These are phyloP conservation scores for Tinamus guttatus DNA, from an alignment of 2,113 vertebrate genomes.

Conservation along the genomic window DNA sequence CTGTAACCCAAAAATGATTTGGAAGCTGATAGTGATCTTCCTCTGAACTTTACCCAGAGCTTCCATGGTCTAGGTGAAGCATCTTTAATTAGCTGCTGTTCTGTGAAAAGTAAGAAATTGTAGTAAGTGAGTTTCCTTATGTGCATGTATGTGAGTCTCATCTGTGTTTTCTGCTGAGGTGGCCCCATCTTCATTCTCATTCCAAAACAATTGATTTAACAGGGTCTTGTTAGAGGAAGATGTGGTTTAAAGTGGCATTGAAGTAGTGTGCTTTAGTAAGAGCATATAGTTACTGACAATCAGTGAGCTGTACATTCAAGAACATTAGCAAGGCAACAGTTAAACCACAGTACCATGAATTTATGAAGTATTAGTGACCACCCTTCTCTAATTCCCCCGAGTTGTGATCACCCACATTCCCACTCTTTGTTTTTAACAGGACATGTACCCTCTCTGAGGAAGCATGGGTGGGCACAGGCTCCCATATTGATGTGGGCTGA, in stretches of 20 bases:
- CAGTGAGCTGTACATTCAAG: not conserved
- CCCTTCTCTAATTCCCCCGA: not conserved
- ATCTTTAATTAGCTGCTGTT: not conserved
- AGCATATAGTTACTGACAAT: not conserved
- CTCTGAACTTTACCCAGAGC: not conserved
- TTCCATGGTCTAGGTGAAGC: not conserved
- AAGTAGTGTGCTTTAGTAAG: not conserved
- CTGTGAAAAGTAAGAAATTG: not conserved
- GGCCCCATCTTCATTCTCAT: not conserved
- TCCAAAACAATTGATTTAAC: not conserved
- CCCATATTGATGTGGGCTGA: not conserved
- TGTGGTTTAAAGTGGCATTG: not conserved
- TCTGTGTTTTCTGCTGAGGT: not conserved
- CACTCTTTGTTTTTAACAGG: not conserved
- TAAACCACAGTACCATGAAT: not conserved
- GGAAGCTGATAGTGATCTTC: not conserved
- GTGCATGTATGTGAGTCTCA: not conserved
- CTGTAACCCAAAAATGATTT: not conserved
- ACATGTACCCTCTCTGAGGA: not conserved
- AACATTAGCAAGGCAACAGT: not conserved
- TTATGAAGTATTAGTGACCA: not conserved
- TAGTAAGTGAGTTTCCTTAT: not conserved
- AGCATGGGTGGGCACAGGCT: not conserved
- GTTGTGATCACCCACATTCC: not conserved
- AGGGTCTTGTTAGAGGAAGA: not conserved